A percentile compares a stretch with the other conserved stretches of the same genome.
phyloP scores from a whole-genome alignment of 2,888 invertebrate species.

The Himalopsyche anomala region DNA sequence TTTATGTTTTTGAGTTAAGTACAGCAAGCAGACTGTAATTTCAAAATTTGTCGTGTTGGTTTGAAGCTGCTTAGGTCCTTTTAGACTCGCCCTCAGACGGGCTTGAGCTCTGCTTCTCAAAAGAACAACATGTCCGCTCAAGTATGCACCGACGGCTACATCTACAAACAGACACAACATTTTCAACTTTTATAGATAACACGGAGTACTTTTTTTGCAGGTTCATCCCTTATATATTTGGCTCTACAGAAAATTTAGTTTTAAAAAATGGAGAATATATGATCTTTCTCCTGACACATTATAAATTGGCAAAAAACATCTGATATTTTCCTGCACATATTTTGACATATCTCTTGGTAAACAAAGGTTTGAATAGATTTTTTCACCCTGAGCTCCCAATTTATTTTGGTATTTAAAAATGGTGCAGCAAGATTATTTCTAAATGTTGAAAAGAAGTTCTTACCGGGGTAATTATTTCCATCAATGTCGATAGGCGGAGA shows the following conservation, averaged over 20 bases:
- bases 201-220: not conserved
- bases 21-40: slow-evolving; percentile 44
- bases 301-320: too few species aligned
- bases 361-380: too few species aligned
- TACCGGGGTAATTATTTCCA: slow-evolving; percentile 70
- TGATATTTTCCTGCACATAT: too few species aligned
- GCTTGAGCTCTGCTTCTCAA: slow-evolving; percentile 66
- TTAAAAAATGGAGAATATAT: too few species aligned
- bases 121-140: slow-evolving; percentile 73
- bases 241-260: too few species aligned
- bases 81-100: slow-evolving; percentile 34
- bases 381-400: too few species aligned
- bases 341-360: too few species aligned
- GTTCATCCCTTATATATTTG: not conserved
- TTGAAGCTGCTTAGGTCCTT: slow-evolving; percentile 3
- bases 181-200: too few species aligned
- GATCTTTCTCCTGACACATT: too few species aligned
- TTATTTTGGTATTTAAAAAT: too few species aligned
- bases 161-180: slow-evolving; percentile 68
- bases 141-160: slow-evolving; percentile 73
- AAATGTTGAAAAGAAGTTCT: too few species aligned
- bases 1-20: slow-evolving; percentile 5
- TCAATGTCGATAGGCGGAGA: slow-evolving; percentile 71
- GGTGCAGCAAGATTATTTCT: not conserved
- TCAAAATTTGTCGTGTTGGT: slow-evolving; percentile 33